phyloP scores from a whole-genome alignment of 1,140 invertebrate genomes.

The Drosophila burlai region DNA sequence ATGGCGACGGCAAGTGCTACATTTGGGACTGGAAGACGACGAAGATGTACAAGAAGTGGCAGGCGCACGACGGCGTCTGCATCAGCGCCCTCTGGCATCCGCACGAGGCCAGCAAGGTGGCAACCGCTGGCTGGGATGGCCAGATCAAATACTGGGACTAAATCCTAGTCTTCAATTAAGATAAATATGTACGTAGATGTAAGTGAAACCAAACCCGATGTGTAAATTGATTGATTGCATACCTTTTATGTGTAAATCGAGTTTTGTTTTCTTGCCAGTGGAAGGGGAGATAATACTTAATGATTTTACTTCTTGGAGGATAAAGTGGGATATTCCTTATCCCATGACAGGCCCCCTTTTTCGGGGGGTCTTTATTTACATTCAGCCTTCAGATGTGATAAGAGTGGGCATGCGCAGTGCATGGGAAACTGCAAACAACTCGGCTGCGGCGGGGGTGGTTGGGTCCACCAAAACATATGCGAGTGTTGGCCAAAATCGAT shows the following conservation, averaged over 20 bases:
- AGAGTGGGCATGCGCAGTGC: constrained; percentile 69
- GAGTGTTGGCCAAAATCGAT: constrained; percentile 72
- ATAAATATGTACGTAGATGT: constrained; percentile 13
- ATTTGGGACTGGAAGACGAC: constrained; percentile 99
- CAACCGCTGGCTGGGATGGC: constrained; percentile 99
- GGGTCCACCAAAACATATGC: constrained; percentile 78
- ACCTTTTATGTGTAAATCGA: constrained; percentile 1
- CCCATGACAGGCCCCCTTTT: constrained; percentile 1
- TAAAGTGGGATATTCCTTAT: neutral
- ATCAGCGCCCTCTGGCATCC: constrained; percentile 98
- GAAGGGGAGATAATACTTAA: neutral
- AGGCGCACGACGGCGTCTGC: constrained; percentile 99
- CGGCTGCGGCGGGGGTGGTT: too few relatives aligned
- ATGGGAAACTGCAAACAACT: constrained; percentile 23
- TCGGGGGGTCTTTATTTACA: constrained; percentile 6
- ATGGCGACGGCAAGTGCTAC: constrained; percentile 99
- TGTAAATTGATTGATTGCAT: constrained; percentile 53
- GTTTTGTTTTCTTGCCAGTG: too few relatives aligned
- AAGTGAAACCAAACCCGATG: constrained; percentile 35
- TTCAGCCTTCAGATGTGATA: constrained; percentile 52
- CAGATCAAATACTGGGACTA: constrained; percentile 99
- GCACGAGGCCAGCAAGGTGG: constrained; percentile 98
- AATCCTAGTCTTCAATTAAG: neutral
- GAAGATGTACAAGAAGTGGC: constrained; percentile 99
- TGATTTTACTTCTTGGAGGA: neutral